phyloP scores from a whole-genome alignment of 2,888 invertebrate genomes.

The Rhynchonema sp. region DNA sequence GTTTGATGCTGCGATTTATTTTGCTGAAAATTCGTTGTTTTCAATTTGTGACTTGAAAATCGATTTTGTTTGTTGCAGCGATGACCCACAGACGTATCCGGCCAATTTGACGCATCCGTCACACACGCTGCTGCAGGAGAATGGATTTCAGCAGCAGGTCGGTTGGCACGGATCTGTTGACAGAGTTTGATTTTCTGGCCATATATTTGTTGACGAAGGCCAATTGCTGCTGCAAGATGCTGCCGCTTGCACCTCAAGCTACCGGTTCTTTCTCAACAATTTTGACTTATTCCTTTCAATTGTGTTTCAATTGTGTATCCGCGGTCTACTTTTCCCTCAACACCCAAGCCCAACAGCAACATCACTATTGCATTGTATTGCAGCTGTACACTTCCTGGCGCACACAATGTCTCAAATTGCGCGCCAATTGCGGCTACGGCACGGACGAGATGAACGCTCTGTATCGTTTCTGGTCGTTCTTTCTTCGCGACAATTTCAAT shows the following conservation, averaged over 20 bases:
- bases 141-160: conserved; percentile 80
- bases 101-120: no score
- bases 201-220: not conserved
- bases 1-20: no score
- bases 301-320: not conserved
- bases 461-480: conserved; percentile 99
- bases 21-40: no score
- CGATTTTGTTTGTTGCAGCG: no score
- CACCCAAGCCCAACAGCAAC: no score
- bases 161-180: no score
- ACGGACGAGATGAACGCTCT: conserved; percentile 98
- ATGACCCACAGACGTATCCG: no score
- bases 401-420: conserved; percentile 77
- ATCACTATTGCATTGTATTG: conserved; percentile 2
- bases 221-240: no score
- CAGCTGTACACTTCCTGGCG: conserved; percentile 80
- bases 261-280: no score
- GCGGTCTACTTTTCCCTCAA: no score
- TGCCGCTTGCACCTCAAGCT: no score
- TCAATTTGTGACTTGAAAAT: no score
- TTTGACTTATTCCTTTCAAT: not conserved
- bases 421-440: conserved; percentile 74
- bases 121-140: conserved; percentile 75
- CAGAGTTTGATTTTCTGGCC: not conserved
- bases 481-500: conserved; percentile 91